Conservation (phyloP, 2,113 vertebrate genomes). For the Pomatostomus ruficeps region DNA sequence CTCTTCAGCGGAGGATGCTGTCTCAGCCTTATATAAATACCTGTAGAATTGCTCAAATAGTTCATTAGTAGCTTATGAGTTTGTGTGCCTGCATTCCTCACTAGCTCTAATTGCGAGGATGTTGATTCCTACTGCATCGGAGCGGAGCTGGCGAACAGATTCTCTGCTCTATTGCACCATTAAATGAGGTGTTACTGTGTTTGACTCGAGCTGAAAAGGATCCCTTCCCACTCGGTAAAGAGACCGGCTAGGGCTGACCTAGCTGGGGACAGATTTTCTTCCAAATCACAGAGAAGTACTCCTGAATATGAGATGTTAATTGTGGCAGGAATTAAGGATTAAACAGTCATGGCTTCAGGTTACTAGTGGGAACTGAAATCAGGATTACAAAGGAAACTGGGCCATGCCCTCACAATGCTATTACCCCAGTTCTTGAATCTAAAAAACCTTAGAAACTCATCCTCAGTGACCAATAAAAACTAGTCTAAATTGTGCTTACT, state of each 20-base stretch:
- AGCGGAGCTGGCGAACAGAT: not conserved
- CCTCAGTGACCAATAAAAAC: slow-evolving; percentile 68
- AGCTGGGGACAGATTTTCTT: slow-evolving; percentile 56
- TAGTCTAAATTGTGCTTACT: slow-evolving; percentile 42
- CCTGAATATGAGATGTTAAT: slow-evolving; percentile 66
- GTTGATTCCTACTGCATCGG: not conserved
- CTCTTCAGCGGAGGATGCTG: not conserved
- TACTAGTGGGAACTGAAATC: slow-evolving; percentile 59
- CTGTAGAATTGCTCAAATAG: slow-evolving; percentile 44
- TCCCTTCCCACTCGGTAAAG: slow-evolving; percentile 34
- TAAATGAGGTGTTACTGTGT: slow-evolving; percentile 56
- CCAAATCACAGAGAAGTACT: slow-evolving; percentile 52
- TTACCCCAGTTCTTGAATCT: slow-evolving; percentile 67
- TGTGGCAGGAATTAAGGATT: slow-evolving; percentile 69
- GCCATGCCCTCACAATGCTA: slow-evolving; percentile 70
- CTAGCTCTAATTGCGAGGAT: slow-evolving; percentile 35
- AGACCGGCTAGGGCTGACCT: slow-evolving; percentile 38
- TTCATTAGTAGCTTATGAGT: slow-evolving; percentile 46
- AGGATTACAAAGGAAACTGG: slow-evolving; percentile 70
- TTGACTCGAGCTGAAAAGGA: not conserved
- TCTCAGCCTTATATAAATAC: slow-evolving; percentile 47
- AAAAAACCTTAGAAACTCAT: slow-evolving; percentile 63
- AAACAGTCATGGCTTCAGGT: slow-evolving; percentile 63
- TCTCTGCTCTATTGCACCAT: slow-evolving; percentile 47
- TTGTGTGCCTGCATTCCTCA: not conserved